Evolutionary conservation across 2,888 invertebrate genomes (phyloP), one percentile per base, ranked within the genome.

Genomic region (Melieria crassipennis): DNA sequence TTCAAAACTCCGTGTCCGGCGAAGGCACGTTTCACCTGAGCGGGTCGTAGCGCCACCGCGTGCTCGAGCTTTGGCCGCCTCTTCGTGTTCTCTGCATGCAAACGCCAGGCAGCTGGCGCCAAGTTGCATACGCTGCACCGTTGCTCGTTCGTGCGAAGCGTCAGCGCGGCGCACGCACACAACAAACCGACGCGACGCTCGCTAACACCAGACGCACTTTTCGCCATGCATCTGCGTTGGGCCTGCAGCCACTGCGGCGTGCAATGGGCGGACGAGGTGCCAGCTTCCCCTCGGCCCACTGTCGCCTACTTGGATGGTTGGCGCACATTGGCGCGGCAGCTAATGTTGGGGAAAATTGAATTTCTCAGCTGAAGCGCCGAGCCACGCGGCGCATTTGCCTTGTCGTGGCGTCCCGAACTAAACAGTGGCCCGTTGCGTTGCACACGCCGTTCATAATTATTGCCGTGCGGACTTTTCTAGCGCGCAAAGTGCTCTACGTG

Each of bases 311-410:
- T 58, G 78, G 80, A 79, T 78, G 75, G 62, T 62, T 70, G 57
- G 76, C 68, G 74, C 69, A 72, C 50, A 70, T 74, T 71, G 73
- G 72, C 71, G 64, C 76, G 73, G 57, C 72, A 77, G 79, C 82
- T 83, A 81, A 81, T 81, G 81, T 81, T 82, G 81, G 78, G 81
- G 82, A 83, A 81, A 81, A 81, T 81, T 81, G 82, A 83, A 81
- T 83, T 81, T 79, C 80, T 79, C 78, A 77, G 75, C 74, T 11
- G 13, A 52, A 13, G 30, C 11, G 30, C 30, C 30, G 30, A 30
- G 30, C 30, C 30, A 30, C 30, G 30, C 30, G 30, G 30, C 30
- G 30, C 30, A 30, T 30, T 2, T 3, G 3, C 30, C 1, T 30
- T 30, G 30, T 30, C 30, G 30, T 30, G 30, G 30, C 30, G 30